Percentiles rank a stretch among this genome's conserved stretches.
Evolutionary conservation across 1,140 invertebrate species (phyloP).

Genomic region (Diabrotica undecimpunctata): DNA sequence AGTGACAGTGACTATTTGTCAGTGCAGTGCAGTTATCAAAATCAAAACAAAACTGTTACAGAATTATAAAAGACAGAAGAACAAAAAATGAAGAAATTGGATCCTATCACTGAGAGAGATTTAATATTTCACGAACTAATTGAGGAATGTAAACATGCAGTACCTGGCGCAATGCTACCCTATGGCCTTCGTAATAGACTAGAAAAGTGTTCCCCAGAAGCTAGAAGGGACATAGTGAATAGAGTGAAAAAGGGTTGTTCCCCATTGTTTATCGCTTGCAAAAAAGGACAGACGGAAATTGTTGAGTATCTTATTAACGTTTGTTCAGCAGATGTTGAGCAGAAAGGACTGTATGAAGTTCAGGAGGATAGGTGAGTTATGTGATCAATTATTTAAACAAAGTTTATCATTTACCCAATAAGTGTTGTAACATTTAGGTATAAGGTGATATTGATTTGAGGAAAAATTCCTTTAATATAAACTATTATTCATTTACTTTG

Average conservation of each 20-base stretch:
- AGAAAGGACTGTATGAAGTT: slow-evolving; percentile 73
- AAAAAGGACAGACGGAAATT: slow-evolving; percentile 80
- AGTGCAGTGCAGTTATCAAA: too few species aligned
- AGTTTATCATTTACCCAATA: neutral
- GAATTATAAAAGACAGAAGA: too few species aligned
- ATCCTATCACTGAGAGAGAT: slow-evolving; percentile 54
- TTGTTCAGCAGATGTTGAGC: slow-evolving; percentile 81
- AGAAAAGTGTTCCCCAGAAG: slow-evolving; percentile 57
- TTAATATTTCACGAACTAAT: slow-evolving; percentile 63
- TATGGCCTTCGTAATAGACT: slow-evolving; percentile 60
- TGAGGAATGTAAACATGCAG: slow-evolving; percentile 63
- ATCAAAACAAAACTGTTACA: too few species aligned
- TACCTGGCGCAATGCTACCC: slow-evolving; percentile 66
- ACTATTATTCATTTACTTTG: too few species aligned
- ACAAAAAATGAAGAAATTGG: slow-evolving; percentile 43
- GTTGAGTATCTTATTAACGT: slow-evolving; percentile 82
- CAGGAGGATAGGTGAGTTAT: slow-evolving; percentile 55
- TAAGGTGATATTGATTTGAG: neutral
- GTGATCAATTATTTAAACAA: neutral
- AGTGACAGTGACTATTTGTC: too few species aligned
- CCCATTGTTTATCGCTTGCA: slow-evolving; percentile 82
- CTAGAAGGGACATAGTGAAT: slow-evolving; percentile 62
- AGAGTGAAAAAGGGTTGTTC: slow-evolving; percentile 72
- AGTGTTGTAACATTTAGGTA: too few species aligned
- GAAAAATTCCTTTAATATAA: too few species aligned